Base-by-base conservation (phyloP, 2,797 vertebrate species). In the Notolepis coatsorum region DNA sequence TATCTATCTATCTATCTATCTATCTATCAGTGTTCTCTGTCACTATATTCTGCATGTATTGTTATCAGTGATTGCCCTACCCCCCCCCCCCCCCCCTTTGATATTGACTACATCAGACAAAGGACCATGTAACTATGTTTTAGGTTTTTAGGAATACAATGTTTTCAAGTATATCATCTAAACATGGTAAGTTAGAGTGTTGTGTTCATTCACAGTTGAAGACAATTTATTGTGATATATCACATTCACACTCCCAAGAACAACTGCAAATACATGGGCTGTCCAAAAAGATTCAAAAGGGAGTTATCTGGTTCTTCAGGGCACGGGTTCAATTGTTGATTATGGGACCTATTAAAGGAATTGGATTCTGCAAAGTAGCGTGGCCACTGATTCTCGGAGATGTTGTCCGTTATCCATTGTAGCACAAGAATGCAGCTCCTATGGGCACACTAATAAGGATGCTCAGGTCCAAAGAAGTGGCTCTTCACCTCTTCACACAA, bases 241-340 rank as follows among this genome's bases (percentile, higher is more conserved):
- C n/a, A n/a, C n/a, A n/a, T n/a, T n/a, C n/a, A n/a, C n/a, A n/a
- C n/a, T n/a, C n/a, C n/a, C n/a, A n/a, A n/a, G n/a, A n/a, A n/a
- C n/a, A n/a, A n/a, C n/a, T n/a, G n/a, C n/a, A n/a, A n/a, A n/a
- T n/a, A n/a, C n/a, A n/a, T n/a, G n/a, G n/a, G n/a, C n/a, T n/a
- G n/a, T n/a, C n/a, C n/a, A n/a, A n/a, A n/a, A n/a, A n/a, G n/a
- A n/a, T n/a, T n/a, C n/a, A n/a, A n/a, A n/a, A n/a, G n/a, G n/a
- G n/a, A n/a, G n/a, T n/a, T n/a, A n/a, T n/a, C n/a, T n/a, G n/a
- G n/a, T n/a, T n/a, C n/a, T n/a, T 39, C 31, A n/a, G 53, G 23
- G 20, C 50, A 65, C 71, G 73, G 69, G 80, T 80, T 80, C 83
- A 84, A 91, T 86, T 89, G 86, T 87, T 90, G 80, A 87, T 89